phyloP scores from a whole-genome alignment of 53 echinoderm and acorn worm genomes.

The Arbacia lixula region DNA sequence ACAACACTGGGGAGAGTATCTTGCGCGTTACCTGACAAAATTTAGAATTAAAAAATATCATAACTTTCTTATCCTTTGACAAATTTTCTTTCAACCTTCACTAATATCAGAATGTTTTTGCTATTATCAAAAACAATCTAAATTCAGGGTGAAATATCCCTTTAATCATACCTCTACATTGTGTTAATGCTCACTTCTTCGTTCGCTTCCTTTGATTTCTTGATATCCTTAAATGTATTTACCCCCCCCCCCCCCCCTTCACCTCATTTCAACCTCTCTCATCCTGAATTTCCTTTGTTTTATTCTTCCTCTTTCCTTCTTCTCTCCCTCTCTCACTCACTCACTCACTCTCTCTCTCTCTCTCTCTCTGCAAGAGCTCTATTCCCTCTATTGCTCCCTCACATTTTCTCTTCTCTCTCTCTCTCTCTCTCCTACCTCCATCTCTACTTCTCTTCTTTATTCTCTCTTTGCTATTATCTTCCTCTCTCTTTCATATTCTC shows the following conservation, averaged over 20 bases:
- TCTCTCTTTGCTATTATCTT: background rate
- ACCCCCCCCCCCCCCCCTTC: background rate
- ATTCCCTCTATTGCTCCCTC: background rate
- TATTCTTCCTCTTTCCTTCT: background rate
- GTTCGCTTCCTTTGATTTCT: too few relatives aligned
- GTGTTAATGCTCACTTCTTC: too few relatives aligned
- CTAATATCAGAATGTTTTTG: too few relatives aligned
- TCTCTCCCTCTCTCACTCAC: background rate
- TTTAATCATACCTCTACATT: too few relatives aligned
- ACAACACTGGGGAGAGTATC: too few relatives aligned
- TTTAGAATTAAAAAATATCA: too few relatives aligned
- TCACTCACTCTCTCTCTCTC: background rate
- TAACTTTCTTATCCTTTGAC: too few relatives aligned
- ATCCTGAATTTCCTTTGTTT: background rate
- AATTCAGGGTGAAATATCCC: too few relatives aligned
- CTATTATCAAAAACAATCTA: too few relatives aligned
- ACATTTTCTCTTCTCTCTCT: background rate
- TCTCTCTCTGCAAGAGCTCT: background rate
- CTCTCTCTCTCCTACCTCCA: background rate
- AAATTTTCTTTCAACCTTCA: too few relatives aligned
- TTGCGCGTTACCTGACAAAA: too few relatives aligned
- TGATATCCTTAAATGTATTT: too few relatives aligned
- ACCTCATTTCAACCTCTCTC: background rate
- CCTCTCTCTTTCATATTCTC: background rate
- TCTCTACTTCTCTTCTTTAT: background rate